Evolutionary conservation across 2,888 invertebrate species (phyloP), one percentile per base, ranked within the genome.

Genomic region (Sinhomidia bicolor): DNA sequence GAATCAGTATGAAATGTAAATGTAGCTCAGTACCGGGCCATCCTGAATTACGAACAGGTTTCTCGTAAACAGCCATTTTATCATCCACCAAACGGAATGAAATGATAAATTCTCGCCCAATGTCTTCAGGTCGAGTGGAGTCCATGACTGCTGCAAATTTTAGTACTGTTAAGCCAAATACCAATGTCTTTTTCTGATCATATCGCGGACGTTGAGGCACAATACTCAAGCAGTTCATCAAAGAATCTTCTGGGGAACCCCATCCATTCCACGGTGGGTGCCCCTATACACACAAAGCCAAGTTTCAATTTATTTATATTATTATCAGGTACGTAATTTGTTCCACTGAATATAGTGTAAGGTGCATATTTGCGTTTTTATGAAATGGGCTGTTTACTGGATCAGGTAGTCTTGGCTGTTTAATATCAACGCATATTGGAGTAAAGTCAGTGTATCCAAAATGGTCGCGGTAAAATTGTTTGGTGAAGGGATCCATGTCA

Each of bases 401-500:
- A 17, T 81, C 81, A 10, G 90, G 91, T 0, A 83, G 85, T 54
- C 47, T 62, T 12, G 90, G 79, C 26, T 89, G 89, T 10, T 82
- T 80, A 3, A 92, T 23, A 79, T 93, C 91, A 3, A 94, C 93
- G 83, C 93, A 93, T 17, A 94, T 93, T 0, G 93, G 93, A 36
- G 91, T 91, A 44, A 92, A 91, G 17, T 91, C 90, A 23, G 90
- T 89, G 54, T 71, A 90, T 90, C 94, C 94, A 92, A 95, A 92
- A 94, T 95, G 94, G 47, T 94, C 92, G 80, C 95, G 94, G 93
- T 95, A 98, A 93, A 96, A 98, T 91, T 95, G 95, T 91, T 97
- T 95, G 0, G 98, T 97, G 93, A 97, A 97, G 20, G 94, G 93
- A 93, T 98, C 97, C 93, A 97, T 97, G 93, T 98, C 96, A 91